Evolutionary conservation across 2,888 invertebrate genomes (phyloP).

Genomic region (Drosophila mimetica): DNA sequence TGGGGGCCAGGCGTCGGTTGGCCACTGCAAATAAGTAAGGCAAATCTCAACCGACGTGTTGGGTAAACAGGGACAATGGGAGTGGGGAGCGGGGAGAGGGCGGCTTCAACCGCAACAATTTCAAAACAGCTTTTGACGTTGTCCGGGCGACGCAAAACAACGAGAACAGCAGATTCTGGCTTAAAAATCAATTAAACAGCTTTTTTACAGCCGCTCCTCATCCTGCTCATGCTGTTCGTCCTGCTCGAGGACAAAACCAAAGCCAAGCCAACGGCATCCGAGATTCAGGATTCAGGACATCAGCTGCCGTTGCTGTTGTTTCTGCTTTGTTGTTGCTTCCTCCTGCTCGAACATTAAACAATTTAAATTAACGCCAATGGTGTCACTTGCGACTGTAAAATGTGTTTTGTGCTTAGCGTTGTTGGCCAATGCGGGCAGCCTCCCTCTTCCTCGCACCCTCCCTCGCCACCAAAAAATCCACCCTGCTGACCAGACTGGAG

Average conservation of each 20-base stretch:
- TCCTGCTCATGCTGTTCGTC: constrained; percentile 13
- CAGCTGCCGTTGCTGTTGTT: constrained; percentile 42
- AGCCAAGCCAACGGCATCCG: constrained; percentile 50
- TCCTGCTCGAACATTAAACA: constrained; percentile 73
- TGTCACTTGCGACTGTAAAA: constrained; percentile 81
- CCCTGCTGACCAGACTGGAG: constrained; percentile 15
- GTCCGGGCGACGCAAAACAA: constrained; percentile 67
- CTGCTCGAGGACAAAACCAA: constrained; percentile 36
- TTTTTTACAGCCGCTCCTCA: constrained; percentile 64
- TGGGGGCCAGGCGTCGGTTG: constrained; percentile 57
- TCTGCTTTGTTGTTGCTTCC: constrained; percentile 26
- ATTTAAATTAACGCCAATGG: constrained; percentile 83
- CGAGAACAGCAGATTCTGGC: constrained; percentile 72
- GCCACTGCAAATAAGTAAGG: constrained; percentile 62
- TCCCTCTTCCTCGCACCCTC: not conserved
- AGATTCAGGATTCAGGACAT: constrained; percentile 70
- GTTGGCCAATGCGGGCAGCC: constrained; percentile 64
- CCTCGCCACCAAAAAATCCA: constrained; percentile 32
- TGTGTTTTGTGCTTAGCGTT: constrained; percentile 74
- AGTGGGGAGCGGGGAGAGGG: too few relatives aligned
- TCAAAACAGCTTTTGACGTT: constrained; percentile 76
- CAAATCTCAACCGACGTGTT: constrained; percentile 55
- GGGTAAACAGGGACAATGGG: constrained; percentile 10
- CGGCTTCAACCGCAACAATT: constrained; percentile 65
- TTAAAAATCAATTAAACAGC: constrained; percentile 78